Evolutionary conservation across 2,888 invertebrate species (phyloP).

Genomic region (Cephus sareptanus): DNA sequence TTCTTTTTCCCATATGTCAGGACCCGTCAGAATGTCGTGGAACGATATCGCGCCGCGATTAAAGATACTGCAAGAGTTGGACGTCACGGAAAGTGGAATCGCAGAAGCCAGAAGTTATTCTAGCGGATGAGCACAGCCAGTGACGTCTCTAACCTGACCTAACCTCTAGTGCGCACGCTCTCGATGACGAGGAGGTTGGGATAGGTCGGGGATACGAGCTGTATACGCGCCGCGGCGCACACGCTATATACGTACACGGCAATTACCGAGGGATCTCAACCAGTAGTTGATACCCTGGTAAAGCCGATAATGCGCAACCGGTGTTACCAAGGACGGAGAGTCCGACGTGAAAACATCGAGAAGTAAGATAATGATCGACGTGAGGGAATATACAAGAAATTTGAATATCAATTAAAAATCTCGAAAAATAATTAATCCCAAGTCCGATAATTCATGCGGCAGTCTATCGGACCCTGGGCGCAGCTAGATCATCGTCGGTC

Average conservation of each 20-base stretch:
- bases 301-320: not conserved
- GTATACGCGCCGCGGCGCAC: constrained; percentile 1
- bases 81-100: constrained; percentile 30
- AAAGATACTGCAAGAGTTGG: not conserved
- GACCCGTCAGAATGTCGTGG: not conserved
- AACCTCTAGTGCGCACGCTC: constrained; percentile 44
- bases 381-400: not conserved
- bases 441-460: not conserved
- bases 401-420: not conserved
- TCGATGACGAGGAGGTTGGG: constrained; percentile 43
- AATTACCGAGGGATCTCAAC: not conserved
- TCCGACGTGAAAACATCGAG: not conserved
- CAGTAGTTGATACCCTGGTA: not conserved
- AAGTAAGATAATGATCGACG: not conserved
- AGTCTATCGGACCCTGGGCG: not conserved
- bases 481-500: constrained; percentile 21
- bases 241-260: constrained; percentile 2
- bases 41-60: not conserved
- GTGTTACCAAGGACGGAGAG: not conserved
- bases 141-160: constrained; percentile 47
- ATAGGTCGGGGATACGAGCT: constrained; percentile 12
- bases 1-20: not conserved
- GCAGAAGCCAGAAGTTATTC: constrained; percentile 27
- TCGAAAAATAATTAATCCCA: not conserved
- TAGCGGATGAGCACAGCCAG: constrained; percentile 34